Conservation (phyloP, 2,888 invertebrate genomes). For the Calliopum simillimum region DNA sequence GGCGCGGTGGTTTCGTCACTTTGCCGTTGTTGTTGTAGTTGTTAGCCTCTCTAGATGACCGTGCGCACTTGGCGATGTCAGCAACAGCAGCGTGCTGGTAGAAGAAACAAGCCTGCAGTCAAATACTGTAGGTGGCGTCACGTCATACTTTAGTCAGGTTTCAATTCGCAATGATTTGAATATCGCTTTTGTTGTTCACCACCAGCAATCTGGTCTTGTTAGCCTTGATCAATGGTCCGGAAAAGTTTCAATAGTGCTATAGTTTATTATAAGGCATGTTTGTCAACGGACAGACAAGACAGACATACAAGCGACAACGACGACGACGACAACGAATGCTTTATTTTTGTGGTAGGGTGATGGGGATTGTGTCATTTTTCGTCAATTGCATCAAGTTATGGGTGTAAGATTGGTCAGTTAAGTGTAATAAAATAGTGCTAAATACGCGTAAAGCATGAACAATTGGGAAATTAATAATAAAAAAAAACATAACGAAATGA, state of each 20-base stretch:
- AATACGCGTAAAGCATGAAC: conserved; percentile 9
- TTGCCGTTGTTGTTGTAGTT: conserved; percentile 3
- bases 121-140: conserved; percentile 38
- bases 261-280: neutral
- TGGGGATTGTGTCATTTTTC: conserved; percentile 20
- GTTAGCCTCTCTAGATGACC: conserved; percentile 17
- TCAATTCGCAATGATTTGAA: conserved; percentile 29
- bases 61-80: conserved; percentile 24
- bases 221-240: conserved; percentile 68
- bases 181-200: conserved; percentile 7
- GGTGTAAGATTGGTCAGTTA: neutral
- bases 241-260: conserved; percentile 55
- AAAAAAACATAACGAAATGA: no score
- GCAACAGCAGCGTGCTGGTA: neutral
- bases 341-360: conserved; percentile 23
- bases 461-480: conserved; percentile 20
- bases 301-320: no score
- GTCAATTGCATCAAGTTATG: conserved; percentile 13
- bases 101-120: conserved; percentile 12
- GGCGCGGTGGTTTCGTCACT: conserved; percentile 29
- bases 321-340: conserved; percentile 8
- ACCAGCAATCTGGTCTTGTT: conserved; percentile 58
- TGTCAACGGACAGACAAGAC: conserved; percentile 3
- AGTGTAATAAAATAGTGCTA: conserved; percentile 1
- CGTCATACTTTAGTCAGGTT: conserved; percentile 10